phyloP scores from a whole-genome alignment of 2,888 invertebrate genomes.

The Acronicta alni region DNA sequence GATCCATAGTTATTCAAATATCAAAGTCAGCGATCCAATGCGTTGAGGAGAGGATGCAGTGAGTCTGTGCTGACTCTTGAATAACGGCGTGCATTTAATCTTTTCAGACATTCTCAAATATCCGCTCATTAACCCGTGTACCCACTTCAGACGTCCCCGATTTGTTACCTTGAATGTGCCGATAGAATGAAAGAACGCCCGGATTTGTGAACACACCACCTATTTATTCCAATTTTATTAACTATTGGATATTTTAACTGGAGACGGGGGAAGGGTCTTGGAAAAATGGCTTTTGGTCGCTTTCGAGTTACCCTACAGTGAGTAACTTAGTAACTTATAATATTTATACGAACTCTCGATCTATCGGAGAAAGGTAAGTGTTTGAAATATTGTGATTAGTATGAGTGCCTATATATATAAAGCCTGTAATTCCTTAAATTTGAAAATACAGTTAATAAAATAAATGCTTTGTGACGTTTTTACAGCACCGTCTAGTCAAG shows the following conservation, averaged over 20 bases:
- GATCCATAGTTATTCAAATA: conserved; percentile 61
- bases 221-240: conserved; percentile 45
- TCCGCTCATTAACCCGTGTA: conserved; percentile 86
- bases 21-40: conserved; percentile 65
- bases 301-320: no score
- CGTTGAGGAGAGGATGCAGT: conserved; percentile 62
- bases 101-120: conserved; percentile 84
- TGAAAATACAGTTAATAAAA: no score
- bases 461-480: no score
- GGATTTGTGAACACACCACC: conserved; percentile 64
- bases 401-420: no score
- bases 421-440: no score
- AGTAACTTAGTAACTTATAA: no score
- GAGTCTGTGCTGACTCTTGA: conserved; percentile 74
- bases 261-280: background rate
- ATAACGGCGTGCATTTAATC: conserved; percentile 84
- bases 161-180: conserved; percentile 83
- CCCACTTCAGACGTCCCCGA: conserved; percentile 83
- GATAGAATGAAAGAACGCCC: conserved; percentile 80
- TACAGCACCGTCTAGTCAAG: no score
- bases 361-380: no score
- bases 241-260: conserved; percentile 21
- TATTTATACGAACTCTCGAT: no score
- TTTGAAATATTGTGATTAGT: no score
- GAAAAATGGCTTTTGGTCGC: no score